Evolutionary conservation across 2,113 vertebrate genomes (phyloP).

Genomic region (Clarias macrocephalus): DNA sequence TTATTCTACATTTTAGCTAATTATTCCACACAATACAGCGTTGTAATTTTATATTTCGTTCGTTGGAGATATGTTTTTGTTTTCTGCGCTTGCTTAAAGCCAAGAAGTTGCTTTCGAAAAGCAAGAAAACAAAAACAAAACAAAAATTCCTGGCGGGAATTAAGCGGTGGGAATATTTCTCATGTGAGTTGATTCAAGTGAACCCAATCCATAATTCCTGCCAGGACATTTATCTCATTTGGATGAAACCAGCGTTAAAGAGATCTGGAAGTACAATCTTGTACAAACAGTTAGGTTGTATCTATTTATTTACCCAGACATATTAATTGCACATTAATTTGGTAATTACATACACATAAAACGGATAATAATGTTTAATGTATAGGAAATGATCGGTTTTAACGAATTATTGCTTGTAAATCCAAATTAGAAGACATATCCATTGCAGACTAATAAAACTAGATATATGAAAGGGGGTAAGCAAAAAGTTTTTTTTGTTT

Average conservation of each 20-base stretch:
- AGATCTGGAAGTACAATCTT: neutral
- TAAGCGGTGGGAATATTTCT: neutral
- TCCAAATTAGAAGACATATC: neutral
- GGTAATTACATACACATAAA: neutral
- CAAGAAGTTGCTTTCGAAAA: neutral
- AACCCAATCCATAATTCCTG: neutral
- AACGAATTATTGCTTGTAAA: conserved; percentile 18
- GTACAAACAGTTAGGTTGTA: neutral
- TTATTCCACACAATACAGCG: neutral
- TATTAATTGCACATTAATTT: conserved; percentile 13
- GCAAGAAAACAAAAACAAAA: neutral
- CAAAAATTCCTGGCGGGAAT: neutral
- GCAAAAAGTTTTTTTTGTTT: neutral
- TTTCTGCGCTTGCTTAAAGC: neutral
- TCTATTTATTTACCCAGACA: neutral
- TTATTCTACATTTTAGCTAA: neutral
- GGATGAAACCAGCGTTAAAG: neutral
- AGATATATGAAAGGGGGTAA: neutral
- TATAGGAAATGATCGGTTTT: neutral
- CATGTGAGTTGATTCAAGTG: neutral
- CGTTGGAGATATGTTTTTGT: neutral
- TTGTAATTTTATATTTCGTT: conserved; percentile 35
- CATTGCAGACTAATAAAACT: conserved; percentile 6
- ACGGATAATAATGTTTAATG: conserved; percentile 21
- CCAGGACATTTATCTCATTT: neutral